Evolutionary conservation across 2,797 vertebrate species (phyloP).

Genomic region (Chrysocyon brachyurus): DNA sequence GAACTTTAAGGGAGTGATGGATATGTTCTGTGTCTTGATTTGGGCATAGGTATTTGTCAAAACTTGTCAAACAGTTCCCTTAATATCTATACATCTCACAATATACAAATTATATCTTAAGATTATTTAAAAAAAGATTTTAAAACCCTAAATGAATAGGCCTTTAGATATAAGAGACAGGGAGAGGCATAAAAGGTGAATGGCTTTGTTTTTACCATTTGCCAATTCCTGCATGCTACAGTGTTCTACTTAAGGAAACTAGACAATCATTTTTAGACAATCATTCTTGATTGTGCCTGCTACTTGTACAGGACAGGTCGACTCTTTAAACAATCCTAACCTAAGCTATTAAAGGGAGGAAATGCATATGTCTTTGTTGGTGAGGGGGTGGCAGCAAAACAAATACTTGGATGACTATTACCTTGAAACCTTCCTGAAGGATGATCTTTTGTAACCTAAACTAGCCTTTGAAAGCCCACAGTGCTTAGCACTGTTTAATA

Average conservation of each 20-base stretch:
- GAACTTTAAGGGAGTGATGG: background rate
- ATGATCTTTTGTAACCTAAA: background rate
- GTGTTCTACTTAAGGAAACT: background rate
- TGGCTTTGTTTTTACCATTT: background rate
- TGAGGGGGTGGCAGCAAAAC: background rate
- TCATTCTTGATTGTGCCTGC: background rate
- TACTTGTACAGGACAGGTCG: background rate
- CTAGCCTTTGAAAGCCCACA: background rate
- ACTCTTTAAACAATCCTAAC: background rate
- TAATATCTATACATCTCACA: background rate
- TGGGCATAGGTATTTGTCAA: background rate
- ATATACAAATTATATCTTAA: slow-evolving; percentile 22
- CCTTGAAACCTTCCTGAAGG: background rate
- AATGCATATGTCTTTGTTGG: background rate
- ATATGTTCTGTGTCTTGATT: background rate
- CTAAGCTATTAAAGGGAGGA: background rate
- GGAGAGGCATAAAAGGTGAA: background rate
- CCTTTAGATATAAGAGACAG: background rate
- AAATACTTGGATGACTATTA: background rate
- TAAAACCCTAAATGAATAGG: background rate
- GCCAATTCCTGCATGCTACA: background rate
- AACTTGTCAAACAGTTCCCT: background rate
- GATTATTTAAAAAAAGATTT: slow-evolving; percentile 27
- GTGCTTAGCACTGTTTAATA: background rate
- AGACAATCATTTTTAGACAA: background rate